Evolutionary conservation across 2,113 vertebrate genomes (phyloP).

Genomic region (Saguinus midas): DNA sequence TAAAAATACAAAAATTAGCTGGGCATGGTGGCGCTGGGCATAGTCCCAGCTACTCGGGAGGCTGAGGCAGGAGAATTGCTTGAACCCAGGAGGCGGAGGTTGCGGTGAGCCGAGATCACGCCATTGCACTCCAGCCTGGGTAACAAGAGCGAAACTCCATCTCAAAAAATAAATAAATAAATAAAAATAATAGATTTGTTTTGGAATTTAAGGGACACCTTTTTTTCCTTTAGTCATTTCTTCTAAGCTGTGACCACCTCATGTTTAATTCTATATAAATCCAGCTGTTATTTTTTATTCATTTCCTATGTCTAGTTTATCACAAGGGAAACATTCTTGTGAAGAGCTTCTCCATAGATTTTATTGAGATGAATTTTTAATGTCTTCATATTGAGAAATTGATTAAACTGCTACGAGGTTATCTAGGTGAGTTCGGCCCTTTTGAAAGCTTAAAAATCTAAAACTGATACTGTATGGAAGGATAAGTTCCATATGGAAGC

Average conservation of each 20-base stretch:
- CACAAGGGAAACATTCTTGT: not conserved
- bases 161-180: too few species aligned
- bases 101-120: too few species aligned
- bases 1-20: too few species aligned
- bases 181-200: not conserved
- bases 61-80: too few species aligned
- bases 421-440: not conserved
- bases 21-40: too few species aligned
- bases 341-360: constrained; percentile 3
- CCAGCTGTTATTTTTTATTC: constrained; percentile 12
- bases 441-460: not conserved
- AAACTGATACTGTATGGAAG: not conserved
- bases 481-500: not conserved
- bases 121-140: too few species aligned
- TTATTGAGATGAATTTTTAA: constrained; percentile 28
- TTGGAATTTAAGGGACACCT: constrained; percentile 4
- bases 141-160: too few species aligned
- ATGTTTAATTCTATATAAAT: constrained; percentile 14
- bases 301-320: constrained; percentile 25
- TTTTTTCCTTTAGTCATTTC: constrained; percentile 40
- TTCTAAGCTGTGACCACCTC: constrained; percentile 16
- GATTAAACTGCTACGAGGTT: not conserved
- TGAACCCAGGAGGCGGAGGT: too few species aligned
- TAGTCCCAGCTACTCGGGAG: too few species aligned
- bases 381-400: constrained; percentile 15